Evolutionary conservation across 1,140 invertebrate species (phyloP).

Genomic region (Leptopilina boulardi): DNA sequence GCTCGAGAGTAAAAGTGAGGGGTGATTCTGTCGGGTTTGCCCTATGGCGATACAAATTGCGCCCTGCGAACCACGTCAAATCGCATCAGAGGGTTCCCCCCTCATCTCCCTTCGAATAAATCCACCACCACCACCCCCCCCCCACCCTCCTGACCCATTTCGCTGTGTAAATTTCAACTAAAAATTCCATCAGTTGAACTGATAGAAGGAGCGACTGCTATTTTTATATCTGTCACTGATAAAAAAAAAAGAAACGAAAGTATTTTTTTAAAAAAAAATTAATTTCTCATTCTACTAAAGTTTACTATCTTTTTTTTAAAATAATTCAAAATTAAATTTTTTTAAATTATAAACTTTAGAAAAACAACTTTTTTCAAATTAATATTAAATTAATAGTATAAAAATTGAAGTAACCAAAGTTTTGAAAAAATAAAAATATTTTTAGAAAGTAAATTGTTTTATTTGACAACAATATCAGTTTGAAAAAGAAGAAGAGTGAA

Average conservation of each 20-base stretch:
- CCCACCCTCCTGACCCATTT: constrained; percentile 29
- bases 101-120: neutral
- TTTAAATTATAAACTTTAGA: too few species aligned
- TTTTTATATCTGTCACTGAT: neutral
- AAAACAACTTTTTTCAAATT: too few species aligned
- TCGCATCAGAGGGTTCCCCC: constrained; percentile 14
- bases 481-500: neutral
- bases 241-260: neutral
- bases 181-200: constrained; percentile 23
- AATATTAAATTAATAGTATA: too few species aligned
- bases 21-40: neutral
- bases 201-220: neutral
- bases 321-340: too few species aligned
- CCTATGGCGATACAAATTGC: constrained; percentile 8
- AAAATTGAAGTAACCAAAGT: too few species aligned
- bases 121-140: too few species aligned
- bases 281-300: too few species aligned
- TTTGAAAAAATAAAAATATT: too few species aligned
- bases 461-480: neutral
- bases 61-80: constrained; percentile 26
- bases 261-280: too few species aligned
- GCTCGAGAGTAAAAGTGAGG: constrained; percentile 14
- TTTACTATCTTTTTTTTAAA: too few species aligned
- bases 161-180: constrained; percentile 12
- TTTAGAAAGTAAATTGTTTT: neutral